Evolutionary conservation across 2,888 invertebrate species (phyloP).

Genomic region (Troglohyphantes excavatus): DNA sequence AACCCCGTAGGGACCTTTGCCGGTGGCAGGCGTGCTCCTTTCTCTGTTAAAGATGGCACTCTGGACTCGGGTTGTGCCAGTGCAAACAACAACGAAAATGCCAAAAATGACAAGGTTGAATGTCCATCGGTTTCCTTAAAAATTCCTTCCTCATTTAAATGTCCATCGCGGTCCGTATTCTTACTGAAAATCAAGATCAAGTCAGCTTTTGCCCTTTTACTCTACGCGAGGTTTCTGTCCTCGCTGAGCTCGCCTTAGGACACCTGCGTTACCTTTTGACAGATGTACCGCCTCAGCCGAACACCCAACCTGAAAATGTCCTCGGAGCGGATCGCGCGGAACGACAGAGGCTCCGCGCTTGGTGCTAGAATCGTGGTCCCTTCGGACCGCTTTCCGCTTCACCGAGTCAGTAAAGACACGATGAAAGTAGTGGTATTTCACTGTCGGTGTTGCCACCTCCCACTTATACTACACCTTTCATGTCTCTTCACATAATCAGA

Average conservation of each 20-base stretch:
- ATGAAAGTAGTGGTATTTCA: slow-evolving; percentile 82
- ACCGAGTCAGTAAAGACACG: slow-evolving; percentile 74
- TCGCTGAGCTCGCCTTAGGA: slow-evolving; percentile 87
- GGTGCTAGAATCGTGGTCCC: no score
- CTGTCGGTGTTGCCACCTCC: slow-evolving; percentile 22
- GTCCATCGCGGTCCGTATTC: slow-evolving; percentile 85
- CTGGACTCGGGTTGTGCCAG: no score
- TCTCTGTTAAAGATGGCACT: no score
- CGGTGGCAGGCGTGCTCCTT: no score
- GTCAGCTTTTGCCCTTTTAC: slow-evolving; percentile 88
- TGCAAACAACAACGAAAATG: no score
- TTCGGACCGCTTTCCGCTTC: slow-evolving; percentile 21
- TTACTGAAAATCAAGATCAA: slow-evolving; percentile 87
- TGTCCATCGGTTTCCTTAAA: no score
- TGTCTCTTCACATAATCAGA: no score
- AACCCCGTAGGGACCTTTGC: no score
- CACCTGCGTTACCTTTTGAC: slow-evolving; percentile 86
- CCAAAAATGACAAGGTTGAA: no score
- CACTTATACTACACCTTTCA: no score
- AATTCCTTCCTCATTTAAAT: no score
- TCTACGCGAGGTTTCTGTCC: slow-evolving; percentile 89
- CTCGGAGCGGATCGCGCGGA: slow-evolving; percentile 24
- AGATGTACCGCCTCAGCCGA: slow-evolving; percentile 77
- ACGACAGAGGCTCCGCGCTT: no score
- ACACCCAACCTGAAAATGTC: slow-evolving; percentile 47